phyloP scores from a whole-genome alignment of 2,113 vertebrate genomes.

The Cinclus mexicanus region DNA sequence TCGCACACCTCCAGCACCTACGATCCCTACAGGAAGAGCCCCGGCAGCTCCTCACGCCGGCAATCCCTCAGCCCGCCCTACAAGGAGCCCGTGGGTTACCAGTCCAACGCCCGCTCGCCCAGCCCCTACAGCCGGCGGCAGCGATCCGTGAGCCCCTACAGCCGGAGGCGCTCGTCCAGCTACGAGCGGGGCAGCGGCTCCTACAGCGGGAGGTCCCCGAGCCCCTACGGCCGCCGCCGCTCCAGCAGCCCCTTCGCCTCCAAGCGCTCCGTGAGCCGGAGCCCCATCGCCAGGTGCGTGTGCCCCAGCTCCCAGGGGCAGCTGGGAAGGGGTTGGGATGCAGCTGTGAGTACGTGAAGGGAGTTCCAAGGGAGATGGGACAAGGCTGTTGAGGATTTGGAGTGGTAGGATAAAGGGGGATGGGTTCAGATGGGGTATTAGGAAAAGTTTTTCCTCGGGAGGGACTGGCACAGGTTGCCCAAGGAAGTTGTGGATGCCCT shows the following conservation, averaged over 20 bases:
- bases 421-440: not conserved
- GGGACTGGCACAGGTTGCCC: not conserved
- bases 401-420: rapidly evolving
- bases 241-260: conserved; percentile 89
- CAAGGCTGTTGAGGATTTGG: rapidly evolving
- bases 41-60: conserved; percentile 71
- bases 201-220: conserved; percentile 81
- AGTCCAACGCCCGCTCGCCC: conserved; percentile 75
- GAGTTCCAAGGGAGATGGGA: not conserved
- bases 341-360: not conserved
- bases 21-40: conserved; percentile 78
- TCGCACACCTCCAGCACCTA: conserved; percentile 81
- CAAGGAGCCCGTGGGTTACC: conserved; percentile 83
- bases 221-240: conserved; percentile 82
- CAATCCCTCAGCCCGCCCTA: conserved; percentile 87
- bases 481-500: not conserved
- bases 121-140: conserved; percentile 85
- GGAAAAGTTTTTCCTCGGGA: rapidly evolving
- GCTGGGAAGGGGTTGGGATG: not conserved
- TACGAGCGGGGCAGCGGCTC: conserved; percentile 91
- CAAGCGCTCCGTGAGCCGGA: conserved; percentile 91
- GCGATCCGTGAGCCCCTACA: conserved; percentile 87
- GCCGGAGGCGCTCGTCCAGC: conserved; percentile 89
- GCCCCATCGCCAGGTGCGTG: conserved; percentile 90
- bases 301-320: not conserved